Evolutionary conservation across 2,113 vertebrate genomes (phyloP), one percentile per base, ranked within the genome.

Genomic region (Hemicordylus capensis): DNA sequence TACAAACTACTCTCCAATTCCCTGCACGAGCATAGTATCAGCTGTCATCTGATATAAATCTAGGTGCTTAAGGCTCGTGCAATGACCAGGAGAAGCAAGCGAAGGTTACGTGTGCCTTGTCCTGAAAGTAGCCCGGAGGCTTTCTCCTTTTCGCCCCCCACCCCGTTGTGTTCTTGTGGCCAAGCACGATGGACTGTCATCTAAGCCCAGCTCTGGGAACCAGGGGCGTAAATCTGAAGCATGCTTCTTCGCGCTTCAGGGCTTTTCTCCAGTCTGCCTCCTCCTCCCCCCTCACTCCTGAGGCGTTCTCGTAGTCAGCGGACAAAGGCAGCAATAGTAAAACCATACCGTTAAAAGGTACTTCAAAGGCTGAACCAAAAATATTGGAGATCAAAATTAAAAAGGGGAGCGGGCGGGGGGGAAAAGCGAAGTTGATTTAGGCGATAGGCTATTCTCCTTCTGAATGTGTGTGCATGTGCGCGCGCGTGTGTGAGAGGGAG

Each of bases 21-120:
- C 8, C 69, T 73, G 10, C 24, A 11, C 26, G 39, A 46, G 51
- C 58, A 17, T 17, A 15, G n/a, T n/a, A n/a, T n/a, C n/a, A n/a
- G 37, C 56, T 81, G 12, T 11, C 80, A 12, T 12, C 24, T 3
- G 66, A 14, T 11, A 42, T 56, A 70, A 81, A 72, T 51, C 42
- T 11, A 6, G 44, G 63, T 22, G 63, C 78, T 22, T 3, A 15
- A 11, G 22, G 28, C 12, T 31, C 51, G 12, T 54, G 17, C 11
- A 54, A 54, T 54, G 51, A 54, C 34, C 28, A 61, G 3, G 39
- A 37, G 56, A 19, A 46, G 67, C 37, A 39, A 54, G n/a, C n/a
- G n/a, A 51, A 80, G 39, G 37, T 73, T 89, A 84, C 88, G 31
- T 0, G 1, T 6, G 31, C 6, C 72, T 94, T 80, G 46, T 48